Evolutionary conservation across 2,888 invertebrate species (phyloP).

Genomic region (Orgyia antiqua): DNA sequence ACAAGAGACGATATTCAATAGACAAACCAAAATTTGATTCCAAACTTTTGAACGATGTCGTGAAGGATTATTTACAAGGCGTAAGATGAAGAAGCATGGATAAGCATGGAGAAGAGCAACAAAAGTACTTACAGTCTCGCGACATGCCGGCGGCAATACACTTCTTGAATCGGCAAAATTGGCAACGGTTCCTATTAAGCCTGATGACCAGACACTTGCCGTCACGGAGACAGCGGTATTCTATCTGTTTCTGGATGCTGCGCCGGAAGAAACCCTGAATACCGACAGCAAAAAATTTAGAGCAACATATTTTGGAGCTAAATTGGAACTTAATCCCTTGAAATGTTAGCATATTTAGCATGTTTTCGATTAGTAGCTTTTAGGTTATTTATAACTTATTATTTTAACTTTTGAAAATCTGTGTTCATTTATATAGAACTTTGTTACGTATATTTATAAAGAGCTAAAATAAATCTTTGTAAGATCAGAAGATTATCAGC

Average conservation of each 20-base stretch:
- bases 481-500: too few relatives aligned
- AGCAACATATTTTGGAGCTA: too few relatives aligned
- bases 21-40: conserved; percentile 3
- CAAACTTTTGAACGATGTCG: conserved; percentile 6
- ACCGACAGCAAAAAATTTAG: conserved; percentile 1
- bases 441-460: too few relatives aligned
- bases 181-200: conserved; percentile 95
- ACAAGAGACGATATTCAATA: too few relatives aligned
- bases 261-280: conserved; percentile 95
- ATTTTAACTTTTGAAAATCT: too few relatives aligned
- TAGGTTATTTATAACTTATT: too few relatives aligned
- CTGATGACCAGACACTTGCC: conserved; percentile 96
- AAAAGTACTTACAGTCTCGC: conserved; percentile 92
- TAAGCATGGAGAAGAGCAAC: background rate
- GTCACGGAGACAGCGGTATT: conserved; percentile 95
- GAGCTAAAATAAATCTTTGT: too few relatives aligned
- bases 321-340: too few relatives aligned
- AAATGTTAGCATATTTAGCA: too few relatives aligned
- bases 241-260: conserved; percentile 97
- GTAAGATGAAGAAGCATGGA: background rate
- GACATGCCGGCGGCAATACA: conserved; percentile 98
- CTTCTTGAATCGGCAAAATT: conserved; percentile 98
- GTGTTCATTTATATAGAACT: too few relatives aligned
- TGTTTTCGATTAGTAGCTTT: too few relatives aligned
- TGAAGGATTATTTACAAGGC: background rate